Evolutionary conservation across 2,797 vertebrate species (phyloP).

Genomic region (Brachyalestes nurse): DNA sequence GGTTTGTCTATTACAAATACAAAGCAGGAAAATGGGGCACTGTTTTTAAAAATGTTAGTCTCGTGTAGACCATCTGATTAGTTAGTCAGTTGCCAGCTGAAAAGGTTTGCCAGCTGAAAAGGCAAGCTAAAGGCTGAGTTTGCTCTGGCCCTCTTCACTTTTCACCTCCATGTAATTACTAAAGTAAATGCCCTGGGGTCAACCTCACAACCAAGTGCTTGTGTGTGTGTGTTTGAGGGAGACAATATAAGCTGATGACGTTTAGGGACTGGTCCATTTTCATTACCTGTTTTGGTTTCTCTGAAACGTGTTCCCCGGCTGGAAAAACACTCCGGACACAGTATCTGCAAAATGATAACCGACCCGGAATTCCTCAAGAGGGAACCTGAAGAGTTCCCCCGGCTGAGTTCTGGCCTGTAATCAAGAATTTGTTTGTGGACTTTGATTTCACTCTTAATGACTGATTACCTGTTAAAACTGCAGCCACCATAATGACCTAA

Average conservation of each 20-base stretch:
- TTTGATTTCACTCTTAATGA: neutral
- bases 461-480: neutral
- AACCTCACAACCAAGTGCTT: slow-evolving; percentile 19
- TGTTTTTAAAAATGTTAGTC: no score
- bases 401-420: neutral
- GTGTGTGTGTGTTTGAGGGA: no score
- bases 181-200: neutral
- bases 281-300: slow-evolving; percentile 24
- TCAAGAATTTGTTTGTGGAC: neutral
- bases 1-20: no score
- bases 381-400: neutral
- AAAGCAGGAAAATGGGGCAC: no score
- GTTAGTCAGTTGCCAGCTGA: neutral
- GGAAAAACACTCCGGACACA: slow-evolving; percentile 4
- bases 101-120: neutral
- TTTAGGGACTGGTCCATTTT: slow-evolving; percentile 4
- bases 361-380: slow-evolving; percentile 9
- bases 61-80: no score
- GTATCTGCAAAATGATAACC: slow-evolving; percentile 16
- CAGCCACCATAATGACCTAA: neutral
- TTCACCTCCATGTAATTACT: slow-evolving; percentile 25
- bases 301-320: neutral
- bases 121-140: slow-evolving; percentile 2
- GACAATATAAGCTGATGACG: slow-evolving; percentile 34
- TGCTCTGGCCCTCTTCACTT: slow-evolving; percentile 10